Conservation (phyloP, 2,888 invertebrate genomes). For the Tholera decimalis region DNA sequence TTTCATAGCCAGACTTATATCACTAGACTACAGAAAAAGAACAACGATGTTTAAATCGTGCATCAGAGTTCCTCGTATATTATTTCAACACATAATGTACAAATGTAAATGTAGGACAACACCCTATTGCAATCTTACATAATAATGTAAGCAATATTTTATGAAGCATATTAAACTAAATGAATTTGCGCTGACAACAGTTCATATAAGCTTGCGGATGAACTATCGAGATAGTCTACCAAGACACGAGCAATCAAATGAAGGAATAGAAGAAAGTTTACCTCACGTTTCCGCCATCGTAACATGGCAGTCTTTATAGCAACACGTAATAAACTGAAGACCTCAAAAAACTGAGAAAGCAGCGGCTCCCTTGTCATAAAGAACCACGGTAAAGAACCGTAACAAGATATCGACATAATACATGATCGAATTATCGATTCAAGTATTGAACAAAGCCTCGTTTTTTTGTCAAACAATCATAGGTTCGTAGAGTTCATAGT, state of each 20-base stretch:
- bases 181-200: slow-evolving; percentile 6
- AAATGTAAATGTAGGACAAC: slow-evolving; percentile 40
- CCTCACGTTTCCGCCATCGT: slow-evolving; percentile 26
- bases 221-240: slow-evolving; percentile 22
- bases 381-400: slow-evolving; percentile 34
- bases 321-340: slow-evolving; percentile 18
- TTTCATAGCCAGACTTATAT: slow-evolving; percentile 1
- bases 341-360: slow-evolving; percentile 22
- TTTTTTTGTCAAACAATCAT: slow-evolving; percentile 34
- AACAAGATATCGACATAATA: slow-evolving; percentile 19
- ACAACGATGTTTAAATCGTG: not conserved
- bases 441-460: slow-evolving; percentile 12
- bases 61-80: not conserved
- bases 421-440: slow-evolving; percentile 5
- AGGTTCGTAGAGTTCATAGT: slow-evolving; percentile 13
- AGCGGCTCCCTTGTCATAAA: slow-evolving; percentile 8
- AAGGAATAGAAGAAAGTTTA: slow-evolving; percentile 47
- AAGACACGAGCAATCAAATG: slow-evolving; percentile 33
- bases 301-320: slow-evolving; percentile 24
- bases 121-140: slow-evolving; percentile 37
- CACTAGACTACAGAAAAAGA: slow-evolving; percentile 14
- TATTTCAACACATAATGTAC: slow-evolving; percentile 28
- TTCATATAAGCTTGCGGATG: slow-evolving; percentile 12
- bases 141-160: slow-evolving; percentile 10
- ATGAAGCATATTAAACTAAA: slow-evolving; percentile 8